Conservation (phyloP, 2,113 vertebrate genomes). For the Cyrtonyx montezumae region DNA sequence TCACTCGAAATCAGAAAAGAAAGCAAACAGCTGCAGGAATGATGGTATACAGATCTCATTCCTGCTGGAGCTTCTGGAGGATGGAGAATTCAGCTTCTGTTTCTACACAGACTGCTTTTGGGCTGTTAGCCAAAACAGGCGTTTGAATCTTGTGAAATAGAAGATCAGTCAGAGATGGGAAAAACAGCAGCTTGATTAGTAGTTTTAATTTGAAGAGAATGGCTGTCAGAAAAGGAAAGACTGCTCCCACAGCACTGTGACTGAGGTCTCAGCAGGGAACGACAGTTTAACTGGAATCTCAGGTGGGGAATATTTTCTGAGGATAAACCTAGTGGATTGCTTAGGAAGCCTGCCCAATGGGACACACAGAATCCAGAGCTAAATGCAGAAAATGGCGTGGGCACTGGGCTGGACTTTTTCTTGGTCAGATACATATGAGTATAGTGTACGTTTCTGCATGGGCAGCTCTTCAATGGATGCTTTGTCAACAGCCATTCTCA, state of each 20-base stretch:
- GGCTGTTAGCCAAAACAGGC: not conserved
- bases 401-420: not conserved
- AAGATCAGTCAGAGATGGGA: not conserved
- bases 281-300: not conserved
- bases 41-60: not conserved
- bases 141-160: not conserved
- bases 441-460: not conserved
- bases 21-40: not conserved
- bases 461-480: not conserved
- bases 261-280: not conserved
- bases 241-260: not conserved
- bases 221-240: not conserved
- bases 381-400: not conserved
- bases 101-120: not conserved
- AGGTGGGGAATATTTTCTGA: not conserved
- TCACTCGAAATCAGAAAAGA: constrained; percentile 16
- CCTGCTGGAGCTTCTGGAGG: not conserved
- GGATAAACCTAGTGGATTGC: not conserved
- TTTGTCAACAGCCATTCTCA: not conserved
- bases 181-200: not conserved
- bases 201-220: constrained; percentile 19
- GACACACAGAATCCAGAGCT: not conserved
- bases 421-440: not conserved
- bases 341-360: not conserved
- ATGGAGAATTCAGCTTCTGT: not conserved